Evolutionary conservation across 2,797 vertebrate species (phyloP), one percentile per base, ranked within the genome.

Genomic region (Poecilia velifera): DNA sequence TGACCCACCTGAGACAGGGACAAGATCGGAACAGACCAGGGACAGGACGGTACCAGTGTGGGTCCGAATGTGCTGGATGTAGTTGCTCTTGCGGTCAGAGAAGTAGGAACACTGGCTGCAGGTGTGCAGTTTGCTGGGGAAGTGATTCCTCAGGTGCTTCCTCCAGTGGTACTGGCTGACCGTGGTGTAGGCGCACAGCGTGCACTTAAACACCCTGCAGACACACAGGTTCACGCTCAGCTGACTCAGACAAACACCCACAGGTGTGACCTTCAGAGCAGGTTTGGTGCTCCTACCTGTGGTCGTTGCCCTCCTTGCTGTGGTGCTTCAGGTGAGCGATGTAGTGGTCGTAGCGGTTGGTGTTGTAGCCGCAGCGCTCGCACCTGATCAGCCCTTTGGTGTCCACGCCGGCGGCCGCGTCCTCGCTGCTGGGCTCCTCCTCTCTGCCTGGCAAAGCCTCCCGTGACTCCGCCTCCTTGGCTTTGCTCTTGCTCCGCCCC

Each of bases 131-230:
- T 99, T 99, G 90, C 97, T 97, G 79, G 98, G 98, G 88, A 99
- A 99, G 89, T 99, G 98, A 85, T 99, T 99, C 86, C 98, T 96
- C 88, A 99, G 93, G 90, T 99, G 98, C 91, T 99, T 99, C 94
- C 98, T 98, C 98, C 98, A 99, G 94, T 99, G 98, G 86, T 99
- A 99, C 90, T 99, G 98, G 73, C 98, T 99, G 80, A 99, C 97
- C 0, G 98, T 99, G 77, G 97, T 98, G 83, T 99, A 99, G 0
- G 97, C 96, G 89, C 98, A 99, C 86, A 99, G 96, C 10, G 97
- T 98, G 90, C 98, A 99, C 94, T 97, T 98, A 82, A 97, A 98
- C 76, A 99, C 97, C 64, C 97, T 95, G 80, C 16, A 87, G 70
- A 72, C 22, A 72, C 93, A 77, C 80, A 80, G 20, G 22, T 6